Percentiles rank a stretch among this genome's conserved stretches.
Evolutionary conservation across 2,797 vertebrate genomes (phyloP).

Genomic region (Oreortyx pictus): DNA sequence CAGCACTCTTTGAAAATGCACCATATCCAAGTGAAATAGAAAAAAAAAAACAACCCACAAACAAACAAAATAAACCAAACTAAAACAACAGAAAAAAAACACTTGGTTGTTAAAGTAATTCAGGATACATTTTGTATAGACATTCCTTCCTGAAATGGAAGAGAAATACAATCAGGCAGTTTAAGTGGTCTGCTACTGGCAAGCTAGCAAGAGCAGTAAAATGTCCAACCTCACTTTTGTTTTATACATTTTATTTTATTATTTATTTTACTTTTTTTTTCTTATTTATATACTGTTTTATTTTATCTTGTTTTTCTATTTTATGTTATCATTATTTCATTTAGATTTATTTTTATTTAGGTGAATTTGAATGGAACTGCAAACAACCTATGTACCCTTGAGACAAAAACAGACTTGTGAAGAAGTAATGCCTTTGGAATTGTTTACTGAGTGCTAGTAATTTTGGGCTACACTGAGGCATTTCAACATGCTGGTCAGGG

Average conservation of each 20-base stretch:
- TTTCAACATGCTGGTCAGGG: constrained; percentile 1
- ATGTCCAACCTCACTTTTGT: background rate
- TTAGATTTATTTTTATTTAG: background rate
- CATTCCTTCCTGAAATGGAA: background rate
- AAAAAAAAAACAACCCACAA: background rate
- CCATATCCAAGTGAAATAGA: background rate
- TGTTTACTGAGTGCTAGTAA: background rate
- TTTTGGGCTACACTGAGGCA: background rate
- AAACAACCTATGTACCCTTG: background rate
- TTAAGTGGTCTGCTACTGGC: background rate
- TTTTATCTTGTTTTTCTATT: background rate
- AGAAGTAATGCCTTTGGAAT: background rate
- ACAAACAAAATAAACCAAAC: background rate
- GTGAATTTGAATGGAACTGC: background rate
- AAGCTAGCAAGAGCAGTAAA: background rate
- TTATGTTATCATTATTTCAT: background rate
- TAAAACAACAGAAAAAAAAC: accelerated
- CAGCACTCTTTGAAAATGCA: background rate
- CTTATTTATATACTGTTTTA: background rate
- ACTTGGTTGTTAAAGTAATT: background rate
- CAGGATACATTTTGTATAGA: background rate
- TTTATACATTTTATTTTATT: background rate
- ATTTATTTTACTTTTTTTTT: background rate
- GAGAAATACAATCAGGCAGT: background rate
- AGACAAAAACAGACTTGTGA: background rate